Percentiles rank a stretch among this genome's conserved stretches.
Conservation (phyloP, 2,888 invertebrate genomes). For the Apodemia duryi region DNA sequence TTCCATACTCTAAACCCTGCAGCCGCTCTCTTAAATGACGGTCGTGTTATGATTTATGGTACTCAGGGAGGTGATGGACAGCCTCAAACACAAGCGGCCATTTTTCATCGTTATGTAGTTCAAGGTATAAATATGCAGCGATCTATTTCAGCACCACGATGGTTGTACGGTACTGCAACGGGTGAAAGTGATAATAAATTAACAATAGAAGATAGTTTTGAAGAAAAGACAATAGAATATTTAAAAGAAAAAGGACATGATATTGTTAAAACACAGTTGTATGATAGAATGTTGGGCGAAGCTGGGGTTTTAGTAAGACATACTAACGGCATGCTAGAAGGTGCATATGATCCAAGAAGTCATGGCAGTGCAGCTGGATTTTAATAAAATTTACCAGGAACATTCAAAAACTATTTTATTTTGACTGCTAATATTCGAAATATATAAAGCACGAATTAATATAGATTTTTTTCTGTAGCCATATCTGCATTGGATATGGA, state of each 20-base stretch:
- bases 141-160: constrained; percentile 54
- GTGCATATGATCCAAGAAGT: constrained; percentile 60
- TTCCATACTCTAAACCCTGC: constrained; percentile 64
- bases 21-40: constrained; percentile 59
- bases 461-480: no score
- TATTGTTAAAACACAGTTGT: constrained; percentile 44
- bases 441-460: no score
- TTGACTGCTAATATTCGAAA: no score
- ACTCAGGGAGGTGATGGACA: constrained; percentile 69
- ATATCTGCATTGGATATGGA: no score
- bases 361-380: constrained; percentile 64
- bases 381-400: constrained; percentile 33
- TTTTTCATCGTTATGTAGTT: constrained; percentile 66
- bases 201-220: constrained; percentile 55
- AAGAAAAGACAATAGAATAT: constrained; percentile 46
- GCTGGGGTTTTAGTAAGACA: constrained; percentile 62
- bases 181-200: constrained; percentile 40
- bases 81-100: constrained; percentile 62
- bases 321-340: constrained; percentile 56
- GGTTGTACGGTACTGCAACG: constrained; percentile 52
- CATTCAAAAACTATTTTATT: no score
- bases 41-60: constrained; percentile 61
- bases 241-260: constrained; percentile 54
- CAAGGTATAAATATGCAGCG: constrained; percentile 53
- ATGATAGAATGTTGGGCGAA: constrained; percentile 49